A percentile compares a stretch with the other conserved stretches of the same genome.
These are phyloP conservation scores for Drosophila funebris DNA, from an alignment of 1,140 invertebrate species.

Conservation along the genomic window DNA sequence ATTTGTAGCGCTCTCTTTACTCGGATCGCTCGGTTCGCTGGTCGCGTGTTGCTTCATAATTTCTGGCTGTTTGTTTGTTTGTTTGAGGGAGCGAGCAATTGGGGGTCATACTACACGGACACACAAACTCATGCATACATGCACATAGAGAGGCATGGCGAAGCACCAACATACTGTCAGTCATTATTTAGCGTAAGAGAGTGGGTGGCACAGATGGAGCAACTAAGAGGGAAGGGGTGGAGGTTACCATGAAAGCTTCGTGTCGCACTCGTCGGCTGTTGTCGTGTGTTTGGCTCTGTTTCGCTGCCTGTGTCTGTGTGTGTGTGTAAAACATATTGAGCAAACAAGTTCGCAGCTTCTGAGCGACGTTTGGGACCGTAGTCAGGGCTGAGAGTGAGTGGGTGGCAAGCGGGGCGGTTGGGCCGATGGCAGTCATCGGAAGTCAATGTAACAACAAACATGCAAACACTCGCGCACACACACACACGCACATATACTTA, in stretches of 20 bases:
- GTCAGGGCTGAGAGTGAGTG: constrained; percentile 31
- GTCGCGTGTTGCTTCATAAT: constrained; percentile 63
- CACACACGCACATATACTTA: neutral
- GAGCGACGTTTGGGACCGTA: constrained; percentile 45
- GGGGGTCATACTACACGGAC: constrained; percentile 63
- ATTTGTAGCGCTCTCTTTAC: constrained; percentile 51
- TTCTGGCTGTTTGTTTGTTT: constrained; percentile 51
- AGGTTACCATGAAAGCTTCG: constrained; percentile 58
- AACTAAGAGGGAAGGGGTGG: neutral
- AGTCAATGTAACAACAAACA: constrained; percentile 82
- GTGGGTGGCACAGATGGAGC: constrained; percentile 35
- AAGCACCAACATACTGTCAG: constrained; percentile 77
- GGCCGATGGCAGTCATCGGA: constrained; percentile 73
- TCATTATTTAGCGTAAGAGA: constrained; percentile 75
- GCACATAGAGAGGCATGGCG: constrained; percentile 7
- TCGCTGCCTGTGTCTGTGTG: constrained; percentile 33
- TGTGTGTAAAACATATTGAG: constrained; percentile 79
- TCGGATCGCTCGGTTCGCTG: constrained; percentile 56
- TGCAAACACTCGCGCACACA: constrained; percentile 61
- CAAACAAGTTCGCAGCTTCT: constrained; percentile 82
- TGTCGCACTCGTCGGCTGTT: constrained; percentile 47
- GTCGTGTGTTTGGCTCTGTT: constrained; percentile 21
- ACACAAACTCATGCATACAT: neutral
- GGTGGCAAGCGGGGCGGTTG: constrained; percentile 32
- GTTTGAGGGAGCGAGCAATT: constrained; percentile 74